These are phyloP conservation scores for Eulemur rubriventer DNA, from an alignment of 2,797 vertebrate species.

Conservation along the genomic window DNA sequence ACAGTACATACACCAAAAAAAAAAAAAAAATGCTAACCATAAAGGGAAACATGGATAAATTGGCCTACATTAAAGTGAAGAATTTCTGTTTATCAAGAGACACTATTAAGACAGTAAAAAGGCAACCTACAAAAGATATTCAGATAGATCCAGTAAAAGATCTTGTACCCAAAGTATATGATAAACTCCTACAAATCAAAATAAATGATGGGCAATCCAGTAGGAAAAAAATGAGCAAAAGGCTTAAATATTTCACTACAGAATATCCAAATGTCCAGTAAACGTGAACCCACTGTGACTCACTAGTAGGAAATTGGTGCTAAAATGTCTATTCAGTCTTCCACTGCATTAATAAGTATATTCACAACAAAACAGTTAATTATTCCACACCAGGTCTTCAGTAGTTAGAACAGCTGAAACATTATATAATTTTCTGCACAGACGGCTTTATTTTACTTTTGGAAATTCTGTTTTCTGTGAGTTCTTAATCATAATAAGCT, in stretches of 20 bases:
- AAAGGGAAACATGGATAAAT: neutral
- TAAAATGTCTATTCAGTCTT: conserved; percentile 17
- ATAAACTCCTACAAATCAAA: neutral
- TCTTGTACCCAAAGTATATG: neutral
- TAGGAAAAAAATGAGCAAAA: neutral
- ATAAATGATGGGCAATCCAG: neutral
- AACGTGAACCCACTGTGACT: neutral
- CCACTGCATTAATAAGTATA: neutral
- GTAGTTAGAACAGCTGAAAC: neutral
- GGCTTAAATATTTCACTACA: neutral
- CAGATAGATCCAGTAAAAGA: neutral
- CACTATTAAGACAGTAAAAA: neutral
- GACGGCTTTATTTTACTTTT: neutral
- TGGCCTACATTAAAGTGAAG: neutral
- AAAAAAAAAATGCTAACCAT: neutral
- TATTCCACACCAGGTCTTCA: neutral
- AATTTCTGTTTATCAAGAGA: neutral
- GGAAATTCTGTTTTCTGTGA: conserved; percentile 4
- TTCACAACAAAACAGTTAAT: neutral
- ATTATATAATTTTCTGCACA: neutral
- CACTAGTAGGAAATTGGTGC: neutral
- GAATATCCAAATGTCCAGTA: neutral
- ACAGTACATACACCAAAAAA: neutral
- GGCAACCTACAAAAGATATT: neutral
- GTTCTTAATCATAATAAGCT: neutral